Conservation (phyloP, 2,888 invertebrate species). For the Cacoxenus indagator region DNA sequence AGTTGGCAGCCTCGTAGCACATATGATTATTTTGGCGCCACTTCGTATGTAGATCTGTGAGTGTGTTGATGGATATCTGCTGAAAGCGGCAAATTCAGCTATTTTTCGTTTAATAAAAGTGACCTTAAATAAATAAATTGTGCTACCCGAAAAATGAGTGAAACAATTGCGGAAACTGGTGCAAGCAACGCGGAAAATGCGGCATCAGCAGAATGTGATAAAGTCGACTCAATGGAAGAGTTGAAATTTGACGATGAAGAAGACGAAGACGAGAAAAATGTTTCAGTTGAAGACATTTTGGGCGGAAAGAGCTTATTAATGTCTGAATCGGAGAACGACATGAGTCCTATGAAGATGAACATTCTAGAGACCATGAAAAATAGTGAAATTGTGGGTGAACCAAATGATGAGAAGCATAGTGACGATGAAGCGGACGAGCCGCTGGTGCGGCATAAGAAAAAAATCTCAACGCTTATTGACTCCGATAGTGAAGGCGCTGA, state of each 20-base stretch:
- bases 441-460: constrained; percentile 15
- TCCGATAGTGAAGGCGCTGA: constrained; percentile 31
- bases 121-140: constrained; percentile 35
- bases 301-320: constrained; percentile 59
- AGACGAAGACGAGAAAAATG: constrained; percentile 53
- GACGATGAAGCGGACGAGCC: not conserved
- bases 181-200: constrained; percentile 39
- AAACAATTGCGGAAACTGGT: constrained; percentile 33
- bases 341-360: constrained; percentile 22
- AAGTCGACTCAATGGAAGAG: constrained; percentile 49
- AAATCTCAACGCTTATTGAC: constrained; percentile 35
- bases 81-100: constrained; percentile 14
- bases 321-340: constrained; percentile 60
- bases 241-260: constrained; percentile 46
- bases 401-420: not conserved
- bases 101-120: constrained; percentile 24
- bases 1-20: not conserved
- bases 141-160: constrained; percentile 44
- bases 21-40: constrained; percentile 48
- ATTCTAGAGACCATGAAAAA: constrained; percentile 37
- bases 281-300: constrained; percentile 58
- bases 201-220: constrained; percentile 44
- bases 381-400: constrained; percentile 30
- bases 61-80: constrained; percentile 31
- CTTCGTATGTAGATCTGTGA: constrained; percentile 14